phyloP scores from a whole-genome alignment of 2,888 invertebrate genomes.

The Helobdella robusta region DNA sequence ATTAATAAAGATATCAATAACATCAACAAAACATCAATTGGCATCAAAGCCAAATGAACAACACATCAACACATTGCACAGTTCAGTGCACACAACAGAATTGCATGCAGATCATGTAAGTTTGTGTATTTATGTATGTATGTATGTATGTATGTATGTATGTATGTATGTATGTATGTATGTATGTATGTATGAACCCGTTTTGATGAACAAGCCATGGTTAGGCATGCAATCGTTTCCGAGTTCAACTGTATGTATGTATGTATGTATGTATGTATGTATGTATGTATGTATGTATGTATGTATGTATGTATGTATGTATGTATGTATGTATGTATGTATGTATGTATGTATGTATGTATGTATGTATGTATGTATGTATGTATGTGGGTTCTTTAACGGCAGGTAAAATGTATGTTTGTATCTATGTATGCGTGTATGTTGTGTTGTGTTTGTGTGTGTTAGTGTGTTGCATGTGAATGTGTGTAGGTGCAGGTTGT shows the following conservation, averaged over 20 bases:
- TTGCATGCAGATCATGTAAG: no score
- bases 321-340: background rate
- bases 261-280: slow-evolving; percentile 2
- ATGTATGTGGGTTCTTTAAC: no score
- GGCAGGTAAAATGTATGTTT: background rate
- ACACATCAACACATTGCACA: no score
- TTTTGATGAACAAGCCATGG: no score
- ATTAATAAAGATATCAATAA: no score
- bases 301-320: slow-evolving; percentile 2
- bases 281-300: background rate
- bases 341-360: slow-evolving; percentile 2
- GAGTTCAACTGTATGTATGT: no score
- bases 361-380: slow-evolving; percentile 1
- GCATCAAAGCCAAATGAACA: no score
- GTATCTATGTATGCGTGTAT: background rate
- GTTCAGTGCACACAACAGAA: no score
- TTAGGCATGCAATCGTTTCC: no score
- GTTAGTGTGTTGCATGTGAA: no score
- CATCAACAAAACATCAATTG: no score
- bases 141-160: slow-evolving; percentile 2
- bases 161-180: slow-evolving; percentile 2
- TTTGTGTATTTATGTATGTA: background rate
- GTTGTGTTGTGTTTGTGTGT: background rate
- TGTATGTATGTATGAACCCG: background rate
- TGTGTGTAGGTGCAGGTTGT: no score